Evolutionary conservation across 2,797 vertebrate genomes (phyloP).

Genomic region (Hippopotamyrus pictus): DNA sequence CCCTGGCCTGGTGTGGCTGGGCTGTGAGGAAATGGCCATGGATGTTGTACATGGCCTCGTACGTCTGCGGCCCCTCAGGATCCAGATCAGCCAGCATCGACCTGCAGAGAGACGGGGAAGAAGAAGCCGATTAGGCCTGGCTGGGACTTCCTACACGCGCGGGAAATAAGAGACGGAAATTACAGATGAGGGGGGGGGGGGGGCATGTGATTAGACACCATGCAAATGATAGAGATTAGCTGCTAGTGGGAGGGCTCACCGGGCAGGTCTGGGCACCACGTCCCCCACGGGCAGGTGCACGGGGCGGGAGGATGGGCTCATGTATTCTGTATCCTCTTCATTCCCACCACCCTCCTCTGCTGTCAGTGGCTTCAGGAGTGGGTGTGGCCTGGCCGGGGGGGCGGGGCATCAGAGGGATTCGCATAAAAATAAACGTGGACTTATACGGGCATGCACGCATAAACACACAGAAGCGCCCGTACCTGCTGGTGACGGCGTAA

Average conservation of each 20-base stretch:
- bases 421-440: not conserved
- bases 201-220: not conserved
- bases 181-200: not conserved
- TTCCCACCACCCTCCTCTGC: conserved; percentile 71
- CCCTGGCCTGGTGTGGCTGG: conserved; percentile 53
- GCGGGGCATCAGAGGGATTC: not conserved
- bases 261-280: conserved; percentile 5
- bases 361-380: conserved; percentile 59
- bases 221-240: conserved; percentile 28
- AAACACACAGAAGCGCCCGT: not conserved
- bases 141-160: conserved; percentile 9
- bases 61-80: conserved; percentile 64
- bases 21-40: conserved; percentile 65
- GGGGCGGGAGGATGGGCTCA: conserved; percentile 87
- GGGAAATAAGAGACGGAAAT: not conserved
- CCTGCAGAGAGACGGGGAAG: conserved; percentile 37
- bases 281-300: conserved; percentile 50
- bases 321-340: conserved; percentile 87
- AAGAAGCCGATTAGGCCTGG: conserved; percentile 45
- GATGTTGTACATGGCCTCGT: conserved; percentile 92
- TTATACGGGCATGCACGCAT: not conserved
- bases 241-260: conserved; percentile 42
- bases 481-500: conserved; percentile 84
- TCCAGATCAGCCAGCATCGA: conserved; percentile 54
- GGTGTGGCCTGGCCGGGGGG: conserved; percentile 58